A percentile compares a stretch with the other conserved stretches of the same genome.
phyloP scores from a whole-genome alignment of 2,888 invertebrate species.

The Anthophora plumipes region DNA sequence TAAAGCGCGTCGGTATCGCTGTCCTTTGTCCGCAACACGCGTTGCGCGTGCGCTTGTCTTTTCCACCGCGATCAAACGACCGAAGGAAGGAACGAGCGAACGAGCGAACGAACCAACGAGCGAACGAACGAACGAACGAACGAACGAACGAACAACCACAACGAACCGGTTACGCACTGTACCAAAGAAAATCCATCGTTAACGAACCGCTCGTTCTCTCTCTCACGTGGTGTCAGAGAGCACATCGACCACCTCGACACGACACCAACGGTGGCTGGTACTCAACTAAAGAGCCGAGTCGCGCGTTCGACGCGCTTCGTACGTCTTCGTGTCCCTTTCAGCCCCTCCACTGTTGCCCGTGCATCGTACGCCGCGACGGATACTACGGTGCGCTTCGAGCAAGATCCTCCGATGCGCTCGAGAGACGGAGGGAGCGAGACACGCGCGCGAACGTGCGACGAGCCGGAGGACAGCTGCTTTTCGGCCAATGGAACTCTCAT shows the following conservation, averaged over 20 bases:
- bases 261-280: conserved; percentile 72
- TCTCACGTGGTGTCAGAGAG: conserved; percentile 49
- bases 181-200: conserved; percentile 66
- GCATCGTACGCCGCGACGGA: conserved; percentile 21
- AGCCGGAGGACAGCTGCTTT: conserved; percentile 37
- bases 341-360: not conserved
- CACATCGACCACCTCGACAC: conserved; percentile 51
- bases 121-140: conserved; percentile 3
- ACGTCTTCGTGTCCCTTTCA: conserved; percentile 58
- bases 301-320: conserved; percentile 70
- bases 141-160: conserved; percentile 20
- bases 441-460: conserved; percentile 33
- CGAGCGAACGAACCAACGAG: conserved; percentile 3
- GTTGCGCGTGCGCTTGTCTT: conserved; percentile 62
- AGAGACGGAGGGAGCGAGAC: conserved; percentile 32
- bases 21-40: conserved; percentile 50
- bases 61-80: conserved; percentile 6
- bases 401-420: conserved; percentile 47
- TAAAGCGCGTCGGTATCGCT: conserved; percentile 57
- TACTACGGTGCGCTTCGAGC: conserved; percentile 50
- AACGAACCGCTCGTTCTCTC: conserved; percentile 55
- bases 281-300: conserved; percentile 69
- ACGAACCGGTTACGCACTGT: conserved; percentile 59
- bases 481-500: conserved; percentile 48
- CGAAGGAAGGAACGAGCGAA: not conserved